Base-by-base conservation (phyloP, 2,888 invertebrate species). In the Ephialtes manifestator region DNA sequence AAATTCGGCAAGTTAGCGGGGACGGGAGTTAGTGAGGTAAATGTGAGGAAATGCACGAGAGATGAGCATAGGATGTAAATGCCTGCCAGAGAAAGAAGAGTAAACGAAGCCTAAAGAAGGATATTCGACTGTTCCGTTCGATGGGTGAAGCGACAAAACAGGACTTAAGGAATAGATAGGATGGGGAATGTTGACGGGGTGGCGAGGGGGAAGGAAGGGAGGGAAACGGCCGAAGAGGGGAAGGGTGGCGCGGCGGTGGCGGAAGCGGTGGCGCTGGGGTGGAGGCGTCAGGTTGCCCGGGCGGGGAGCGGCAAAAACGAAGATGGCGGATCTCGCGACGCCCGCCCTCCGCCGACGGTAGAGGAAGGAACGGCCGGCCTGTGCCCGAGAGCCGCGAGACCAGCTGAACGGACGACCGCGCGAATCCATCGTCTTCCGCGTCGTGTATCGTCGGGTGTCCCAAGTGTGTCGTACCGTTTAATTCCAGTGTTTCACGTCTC, bases 271-370 rank as follows among this genome's bases (percentile, higher is more conserved):
- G 88, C 86, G 89, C 88, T 85, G 87, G 89, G 88, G 87, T 87
- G 83, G 88, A 88, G 90, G 89, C 88, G 88, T 87, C 89, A 88
- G 88, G 88, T 90, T 87, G 87, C 89, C 90, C 90, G 91, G 92
- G 90, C 89, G 90, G 90, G 91, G 90, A 91, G 90, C 88, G 92
- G 90, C 90, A 90, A 91, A 88, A 90, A 90, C 86, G 90, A 92
- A 92, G 91, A 92, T 92, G 92, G 92, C 92, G 91, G 92, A 89
- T 87, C 88, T 87, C 87, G 89, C 89, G 89, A 89, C 89, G 88
- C 85, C 89, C 90, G 88, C 89, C 88, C 88, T 87, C 88, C 83
- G 81, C 86, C 87, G 85, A 88, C 88, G 88, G 72, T 77, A 84
- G 84, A 82, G 63, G 74, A 84, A 86, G 85, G 76, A 88, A 81